A percentile compares a stretch with the other conserved stretches of the same genome.
Evolutionary conservation across 2,797 vertebrate species (phyloP).

Genomic region (Tamandua tetradactyla): DNA sequence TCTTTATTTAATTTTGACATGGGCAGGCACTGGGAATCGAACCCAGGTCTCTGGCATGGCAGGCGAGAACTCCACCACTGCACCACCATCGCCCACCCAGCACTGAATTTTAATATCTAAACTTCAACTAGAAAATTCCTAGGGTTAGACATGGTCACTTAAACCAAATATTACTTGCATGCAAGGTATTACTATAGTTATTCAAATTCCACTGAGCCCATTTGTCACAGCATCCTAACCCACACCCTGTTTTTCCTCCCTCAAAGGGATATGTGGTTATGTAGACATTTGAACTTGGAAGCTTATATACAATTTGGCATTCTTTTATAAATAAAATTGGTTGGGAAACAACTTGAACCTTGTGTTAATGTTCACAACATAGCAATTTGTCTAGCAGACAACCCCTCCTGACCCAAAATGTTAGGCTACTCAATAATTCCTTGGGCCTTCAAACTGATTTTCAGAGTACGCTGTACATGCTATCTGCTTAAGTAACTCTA

Average conservation of each 20-base stretch:
- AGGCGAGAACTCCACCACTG: too few species aligned
- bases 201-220: not conserved
- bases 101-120: not conserved
- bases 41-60: too few species aligned
- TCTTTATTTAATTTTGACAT: too few species aligned
- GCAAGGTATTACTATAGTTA: not conserved
- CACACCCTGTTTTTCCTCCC: not conserved
- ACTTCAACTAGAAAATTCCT: not conserved
- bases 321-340: not conserved
- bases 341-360: constrained; percentile 28
- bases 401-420: not conserved
- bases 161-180: not conserved
- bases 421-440: not conserved
- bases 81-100: too few species aligned
- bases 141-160: not conserved
- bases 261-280: not conserved
- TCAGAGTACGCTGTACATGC: not conserved
- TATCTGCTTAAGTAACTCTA: not conserved
- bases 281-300: not conserved
- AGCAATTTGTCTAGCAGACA: not conserved
- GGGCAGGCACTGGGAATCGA: too few species aligned
- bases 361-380: not conserved
- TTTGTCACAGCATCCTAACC: not conserved
- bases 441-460: not conserved
- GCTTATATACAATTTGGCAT: not conserved